These are phyloP conservation scores for Lacanobia oleracea DNA, from an alignment of 2,888 invertebrate species.

Conservation along the genomic window DNA sequence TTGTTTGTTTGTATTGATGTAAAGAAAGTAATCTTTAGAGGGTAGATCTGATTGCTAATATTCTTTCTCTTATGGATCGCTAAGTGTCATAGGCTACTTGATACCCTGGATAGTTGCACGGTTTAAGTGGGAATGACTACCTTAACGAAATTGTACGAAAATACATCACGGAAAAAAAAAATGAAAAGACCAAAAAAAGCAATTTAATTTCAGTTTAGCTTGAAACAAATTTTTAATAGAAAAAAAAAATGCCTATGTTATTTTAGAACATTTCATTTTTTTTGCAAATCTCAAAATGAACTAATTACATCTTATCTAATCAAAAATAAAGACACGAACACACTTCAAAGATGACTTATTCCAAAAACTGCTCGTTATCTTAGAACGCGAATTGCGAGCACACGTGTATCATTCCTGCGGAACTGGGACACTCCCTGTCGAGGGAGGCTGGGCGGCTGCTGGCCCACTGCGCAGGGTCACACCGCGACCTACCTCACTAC, in stretches of 20 bases:
- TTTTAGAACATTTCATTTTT: neutral
- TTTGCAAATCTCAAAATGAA: neutral
- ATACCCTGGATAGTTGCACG: too few species aligned
- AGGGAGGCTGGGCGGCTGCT: conserved; percentile 65
- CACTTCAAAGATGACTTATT: neutral
- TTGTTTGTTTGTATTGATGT: neutral
- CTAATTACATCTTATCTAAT: neutral
- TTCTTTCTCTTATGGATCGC: neutral
- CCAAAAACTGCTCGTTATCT: conserved; percentile 23
- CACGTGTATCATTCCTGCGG: conserved; percentile 67
- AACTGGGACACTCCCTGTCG: conserved; percentile 68
- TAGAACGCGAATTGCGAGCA: conserved; percentile 36
- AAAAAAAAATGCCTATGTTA: too few species aligned
- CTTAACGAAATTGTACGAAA: too few species aligned
- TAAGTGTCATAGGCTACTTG: neutral
- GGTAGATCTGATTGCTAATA: neutral
- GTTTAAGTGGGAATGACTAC: too few species aligned
- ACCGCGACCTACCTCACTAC: conserved; percentile 85
- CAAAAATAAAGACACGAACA: conserved; percentile 12
- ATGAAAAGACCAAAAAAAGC: neutral
- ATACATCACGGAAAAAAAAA: too few species aligned
- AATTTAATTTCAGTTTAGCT: neutral
- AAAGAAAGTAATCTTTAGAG: neutral
- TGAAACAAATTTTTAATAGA: neutral
- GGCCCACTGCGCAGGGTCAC: conserved; percentile 73